phyloP scores from a whole-genome alignment of 1,140 invertebrate species.

The Cyphomyrmex costatus region DNA sequence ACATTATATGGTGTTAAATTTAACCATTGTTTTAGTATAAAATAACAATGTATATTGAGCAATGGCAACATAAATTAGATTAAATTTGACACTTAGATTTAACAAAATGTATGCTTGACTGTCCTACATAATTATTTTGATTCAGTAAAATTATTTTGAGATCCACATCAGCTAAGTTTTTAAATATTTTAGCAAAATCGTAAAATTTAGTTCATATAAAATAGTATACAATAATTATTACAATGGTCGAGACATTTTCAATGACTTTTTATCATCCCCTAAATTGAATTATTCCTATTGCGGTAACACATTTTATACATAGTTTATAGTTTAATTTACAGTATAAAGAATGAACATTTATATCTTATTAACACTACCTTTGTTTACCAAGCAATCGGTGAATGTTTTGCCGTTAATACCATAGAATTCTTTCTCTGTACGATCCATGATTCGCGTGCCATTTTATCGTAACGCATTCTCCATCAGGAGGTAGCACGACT shows the following conservation, averaged over 20 bases:
- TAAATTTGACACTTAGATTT: too few relatives aligned
- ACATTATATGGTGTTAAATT: too few relatives aligned
- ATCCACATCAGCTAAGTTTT: too few relatives aligned
- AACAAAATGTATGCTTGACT: too few relatives aligned
- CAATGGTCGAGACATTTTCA: too few relatives aligned
- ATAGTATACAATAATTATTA: neutral
- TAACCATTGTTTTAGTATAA: too few relatives aligned
- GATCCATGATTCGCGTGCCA: slow-evolving; percentile 76
- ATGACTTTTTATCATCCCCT: neutral
- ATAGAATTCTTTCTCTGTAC: slow-evolving; percentile 69
- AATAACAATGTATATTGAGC: too few relatives aligned
- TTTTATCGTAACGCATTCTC: slow-evolving; percentile 81
- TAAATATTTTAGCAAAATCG: neutral
- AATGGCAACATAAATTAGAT: too few relatives aligned
- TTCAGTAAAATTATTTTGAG: too few relatives aligned
- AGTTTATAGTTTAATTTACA: slow-evolving; percentile 25
- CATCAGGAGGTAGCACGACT: slow-evolving; percentile 69
- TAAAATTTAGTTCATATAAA: neutral
- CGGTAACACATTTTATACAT: neutral
- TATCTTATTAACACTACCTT: slow-evolving; percentile 7
- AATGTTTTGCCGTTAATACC: slow-evolving; percentile 77
- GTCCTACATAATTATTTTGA: too few relatives aligned
- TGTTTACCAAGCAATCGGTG: slow-evolving; percentile 78
- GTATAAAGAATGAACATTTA: slow-evolving; percentile 6
- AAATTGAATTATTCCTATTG: neutral